These are phyloP conservation scores for Heliornis fulica DNA, from an alignment of 2,113 vertebrate genomes.

Conservation along the genomic window DNA sequence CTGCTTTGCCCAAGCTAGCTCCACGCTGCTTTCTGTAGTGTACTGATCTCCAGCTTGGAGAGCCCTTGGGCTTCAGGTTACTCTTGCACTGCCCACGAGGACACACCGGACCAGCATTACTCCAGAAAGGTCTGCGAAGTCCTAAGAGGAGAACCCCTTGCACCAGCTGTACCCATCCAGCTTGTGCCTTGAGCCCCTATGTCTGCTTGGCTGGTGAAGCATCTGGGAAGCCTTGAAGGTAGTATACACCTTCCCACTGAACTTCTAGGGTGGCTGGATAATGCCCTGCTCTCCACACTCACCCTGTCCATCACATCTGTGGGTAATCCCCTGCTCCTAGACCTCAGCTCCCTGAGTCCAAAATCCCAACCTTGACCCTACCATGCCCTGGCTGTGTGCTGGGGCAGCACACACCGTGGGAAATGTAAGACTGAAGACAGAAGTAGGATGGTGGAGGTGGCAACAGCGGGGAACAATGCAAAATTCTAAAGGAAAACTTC, in stretches of 20 bases:
- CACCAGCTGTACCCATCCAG: too few relatives aligned
- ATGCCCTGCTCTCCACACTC: background rate
- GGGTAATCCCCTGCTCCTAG: background rate
- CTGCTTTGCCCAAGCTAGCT: background rate
- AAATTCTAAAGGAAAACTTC: background rate
- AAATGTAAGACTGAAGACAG: background rate
- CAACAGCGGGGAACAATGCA: background rate
- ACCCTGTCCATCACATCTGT: background rate
- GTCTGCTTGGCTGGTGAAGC: background rate
- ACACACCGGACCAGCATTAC: background rate
- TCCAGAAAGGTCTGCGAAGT: background rate
- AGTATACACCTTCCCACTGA: background rate
- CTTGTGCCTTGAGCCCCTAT: rapidly evolving
- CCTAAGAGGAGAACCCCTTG: background rate
- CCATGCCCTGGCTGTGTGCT: rapidly evolving
- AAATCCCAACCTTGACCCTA: background rate
- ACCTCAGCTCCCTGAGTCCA: rapidly evolving
- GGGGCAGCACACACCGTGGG: background rate
- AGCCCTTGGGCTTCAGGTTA: background rate
- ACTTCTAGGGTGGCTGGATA: background rate
- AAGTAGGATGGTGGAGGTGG: rapidly evolving
- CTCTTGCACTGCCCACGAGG: background rate
- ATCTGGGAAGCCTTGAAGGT: background rate
- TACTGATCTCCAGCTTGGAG: too few relatives aligned
- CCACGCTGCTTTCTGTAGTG: background rate